These are phyloP conservation scores for Eristalis tenax DNA, from an alignment of 2,888 invertebrate genomes.

Conservation along the genomic window DNA sequence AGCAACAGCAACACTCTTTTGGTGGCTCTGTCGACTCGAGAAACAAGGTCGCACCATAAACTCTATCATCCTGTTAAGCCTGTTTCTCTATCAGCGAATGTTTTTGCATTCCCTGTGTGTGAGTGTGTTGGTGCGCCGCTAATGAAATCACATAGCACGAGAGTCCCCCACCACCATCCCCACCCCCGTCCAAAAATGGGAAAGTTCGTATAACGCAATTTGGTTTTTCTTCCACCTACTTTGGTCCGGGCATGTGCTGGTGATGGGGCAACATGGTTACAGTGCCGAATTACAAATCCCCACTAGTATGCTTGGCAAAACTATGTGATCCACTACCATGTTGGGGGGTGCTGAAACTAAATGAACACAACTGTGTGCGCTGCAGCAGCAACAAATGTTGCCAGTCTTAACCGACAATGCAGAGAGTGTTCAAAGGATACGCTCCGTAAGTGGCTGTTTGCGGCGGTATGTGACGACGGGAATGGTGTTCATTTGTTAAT, in stretches of 20 bases:
- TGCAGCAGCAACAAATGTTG: conserved; percentile 4
- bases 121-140: not conserved
- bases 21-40: not conserved
- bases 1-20: not conserved
- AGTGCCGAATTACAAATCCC: conserved; percentile 48
- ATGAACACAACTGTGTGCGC: conserved; percentile 20
- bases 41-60: conserved; percentile 42
- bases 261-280: conserved; percentile 19
- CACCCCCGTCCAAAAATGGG: too few relatives aligned
- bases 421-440: not conserved
- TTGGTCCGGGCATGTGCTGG: not conserved
- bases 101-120: conserved; percentile 16
- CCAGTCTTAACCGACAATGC: not conserved
- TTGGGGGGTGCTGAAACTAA: conserved; percentile 17
- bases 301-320: conserved; percentile 29
- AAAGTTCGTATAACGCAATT: not conserved
- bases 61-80: conserved; percentile 11
- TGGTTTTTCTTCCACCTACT: not conserved
- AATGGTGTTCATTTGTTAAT: conserved; percentile 32
- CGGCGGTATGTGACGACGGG: conserved; percentile 6
- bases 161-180: not conserved
- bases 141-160: not conserved
- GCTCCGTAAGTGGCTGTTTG: conserved; percentile 26
- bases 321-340: conserved; percentile 61
- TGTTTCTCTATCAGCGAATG: conserved; percentile 5